These are phyloP conservation scores for Bujurquina vittata DNA, from an alignment of 2,113 vertebrate genomes.

Conservation along the genomic window DNA sequence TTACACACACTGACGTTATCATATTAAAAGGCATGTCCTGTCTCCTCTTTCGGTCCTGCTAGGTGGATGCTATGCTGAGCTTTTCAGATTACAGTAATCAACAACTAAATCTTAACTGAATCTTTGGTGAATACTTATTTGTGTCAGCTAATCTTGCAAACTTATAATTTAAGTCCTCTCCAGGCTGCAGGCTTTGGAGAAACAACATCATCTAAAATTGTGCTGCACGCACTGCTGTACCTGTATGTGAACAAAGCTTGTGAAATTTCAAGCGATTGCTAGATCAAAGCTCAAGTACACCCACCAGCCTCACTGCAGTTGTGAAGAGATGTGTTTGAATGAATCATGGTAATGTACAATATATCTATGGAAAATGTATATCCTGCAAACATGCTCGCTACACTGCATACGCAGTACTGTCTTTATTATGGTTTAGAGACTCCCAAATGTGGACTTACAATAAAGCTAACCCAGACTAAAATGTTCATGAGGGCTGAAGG, in stretches of 20 bases:
- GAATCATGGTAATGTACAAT: slow-evolving; percentile 13
- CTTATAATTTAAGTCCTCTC: neutral
- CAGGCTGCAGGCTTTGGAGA: neutral
- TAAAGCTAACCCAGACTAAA: neutral
- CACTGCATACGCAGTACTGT: neutral
- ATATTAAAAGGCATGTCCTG: neutral
- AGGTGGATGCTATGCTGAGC: neutral
- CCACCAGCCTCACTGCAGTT: slow-evolving; percentile 20
- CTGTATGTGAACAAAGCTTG: neutral
- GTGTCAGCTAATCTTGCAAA: neutral
- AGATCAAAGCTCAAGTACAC: slow-evolving; percentile 12
- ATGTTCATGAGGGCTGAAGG: neutral
- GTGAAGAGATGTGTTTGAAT: neutral
- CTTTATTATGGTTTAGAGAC: slow-evolving; percentile 4
- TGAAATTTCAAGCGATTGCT: slow-evolving; percentile 6
- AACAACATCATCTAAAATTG: neutral
- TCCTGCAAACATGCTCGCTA: neutral
- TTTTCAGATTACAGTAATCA: neutral
- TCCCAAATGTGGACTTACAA: neutral
- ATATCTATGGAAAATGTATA: slow-evolving; percentile 6
- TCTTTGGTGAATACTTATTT: slow-evolving; percentile 4
- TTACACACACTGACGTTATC: neutral
- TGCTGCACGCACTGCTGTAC: neutral
- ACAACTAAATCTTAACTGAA: neutral
- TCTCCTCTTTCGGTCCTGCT: neutral